Evolutionary conservation across 2,888 invertebrate genomes (phyloP), one percentile per base, ranked within the genome.

Genomic region (Vanessa cardui): DNA sequence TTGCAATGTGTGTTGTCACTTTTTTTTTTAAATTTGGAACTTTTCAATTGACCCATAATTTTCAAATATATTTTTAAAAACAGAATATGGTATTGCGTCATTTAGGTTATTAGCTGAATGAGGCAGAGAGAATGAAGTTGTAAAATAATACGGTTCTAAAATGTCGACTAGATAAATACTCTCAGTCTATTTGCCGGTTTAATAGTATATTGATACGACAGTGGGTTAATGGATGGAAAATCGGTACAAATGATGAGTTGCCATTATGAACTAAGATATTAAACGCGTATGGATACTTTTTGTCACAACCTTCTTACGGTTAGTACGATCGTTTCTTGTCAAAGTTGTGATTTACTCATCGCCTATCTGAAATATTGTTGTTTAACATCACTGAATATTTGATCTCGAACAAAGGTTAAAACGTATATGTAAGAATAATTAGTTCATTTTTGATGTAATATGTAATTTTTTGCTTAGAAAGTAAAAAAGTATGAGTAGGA

Each of bases 191-290:
- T 56, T 39, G 39, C 15, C 39, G 52, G 18, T 21, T 20, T 65
- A 65, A 66, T 56, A 44, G 33, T 47, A 52, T 56, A 61, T 56
- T 56, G 60, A 61, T n/a, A 66, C 66, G 20, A 9, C 50, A 63
- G 64, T 70, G 44, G 70, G 67, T 44, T 70, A 70, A 70, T 70
- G 68, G 61, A 44, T 47, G 64, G 61, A 39, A 58, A 68, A 70
- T 46, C 64, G 50, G 62, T 39, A 54, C 67, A 26, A 46, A 45
- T 58, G 64, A 64, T 70, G 64, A 67, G 58, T 67, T 58, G 64
- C 58, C 67, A 50, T 52, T 67, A 21, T 61, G 31, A 46, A 20
- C 45, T 52, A 45, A 31, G 26, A 52, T 59, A 59, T 20, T 60
- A 39, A 62, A 61, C 52, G 21, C 33, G 33, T 45, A 31, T 26